phyloP scores from a whole-genome alignment of 2,888 invertebrate species.

The Archips crataeganus region DNA sequence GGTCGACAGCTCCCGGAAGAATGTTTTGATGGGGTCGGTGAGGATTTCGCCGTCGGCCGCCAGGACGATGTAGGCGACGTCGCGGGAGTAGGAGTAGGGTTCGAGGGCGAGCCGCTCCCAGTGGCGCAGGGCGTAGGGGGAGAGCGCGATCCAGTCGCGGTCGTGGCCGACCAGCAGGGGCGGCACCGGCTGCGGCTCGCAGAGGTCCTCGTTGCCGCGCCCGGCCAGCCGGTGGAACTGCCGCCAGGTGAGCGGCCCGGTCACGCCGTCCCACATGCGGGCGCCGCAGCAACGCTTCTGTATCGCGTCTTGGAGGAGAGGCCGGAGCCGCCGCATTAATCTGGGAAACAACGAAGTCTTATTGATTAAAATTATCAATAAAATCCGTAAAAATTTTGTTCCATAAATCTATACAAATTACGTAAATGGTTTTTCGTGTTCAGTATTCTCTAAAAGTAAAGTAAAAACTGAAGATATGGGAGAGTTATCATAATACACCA shows the following conservation, averaged over 20 bases:
- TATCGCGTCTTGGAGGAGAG: conserved; percentile 97
- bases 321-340: conserved; percentile 96
- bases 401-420: no score
- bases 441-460: no score
- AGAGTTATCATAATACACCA: no score
- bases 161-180: conserved; percentile 97
- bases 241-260: conserved; percentile 99
- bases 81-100: conserved; percentile 97
- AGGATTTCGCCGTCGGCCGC: conserved; percentile 96
- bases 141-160: conserved; percentile 86
- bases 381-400: no score
- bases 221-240: conserved; percentile 98
- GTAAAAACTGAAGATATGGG: no score
- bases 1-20: conserved; percentile 96
- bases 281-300: conserved; percentile 96
- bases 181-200: conserved; percentile 98
- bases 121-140: conserved; percentile 97
- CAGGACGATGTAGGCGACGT: conserved; percentile 97
- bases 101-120: conserved; percentile 99
- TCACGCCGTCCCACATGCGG: conserved; percentile 97
- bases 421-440: no score
- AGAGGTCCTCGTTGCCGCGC: conserved; percentile 96
- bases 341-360: conserved; percentile 65
- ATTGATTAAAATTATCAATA: no score
- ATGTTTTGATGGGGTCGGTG: conserved; percentile 91